Evolutionary conservation across 2,888 invertebrate species (phyloP).

Genomic region (Caenorhabditis sp.): DNA sequence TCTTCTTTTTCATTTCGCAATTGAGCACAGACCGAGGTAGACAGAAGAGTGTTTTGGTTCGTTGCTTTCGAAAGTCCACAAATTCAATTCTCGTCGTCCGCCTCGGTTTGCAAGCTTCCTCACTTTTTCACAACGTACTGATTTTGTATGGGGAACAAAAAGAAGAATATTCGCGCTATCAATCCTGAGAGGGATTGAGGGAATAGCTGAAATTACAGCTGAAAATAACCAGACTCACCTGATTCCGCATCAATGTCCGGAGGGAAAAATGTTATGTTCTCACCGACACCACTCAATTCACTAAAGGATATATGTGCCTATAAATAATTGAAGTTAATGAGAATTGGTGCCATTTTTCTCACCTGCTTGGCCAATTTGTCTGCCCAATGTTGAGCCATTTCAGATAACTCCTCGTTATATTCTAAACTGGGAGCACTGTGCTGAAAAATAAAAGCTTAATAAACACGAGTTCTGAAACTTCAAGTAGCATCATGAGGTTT

Average conservation of each 20-base stretch:
- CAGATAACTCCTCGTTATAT: slow-evolving; percentile 83
- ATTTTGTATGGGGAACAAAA: slow-evolving; percentile 2
- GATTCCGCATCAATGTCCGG: slow-evolving; percentile 73
- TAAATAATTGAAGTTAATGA: background rate
- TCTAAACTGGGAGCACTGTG: slow-evolving; percentile 78
- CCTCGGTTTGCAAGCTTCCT: slow-evolving; percentile 21
- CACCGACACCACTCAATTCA: slow-evolving; percentile 80
- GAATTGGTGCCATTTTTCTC: background rate
- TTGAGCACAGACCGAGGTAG: slow-evolving; percentile 49
- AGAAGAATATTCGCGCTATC: too few relatives aligned
- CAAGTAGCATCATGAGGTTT: too few relatives aligned
- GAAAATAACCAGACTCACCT: slow-evolving; percentile 47
- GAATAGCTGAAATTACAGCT: background rate
- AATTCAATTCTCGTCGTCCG: slow-evolving; percentile 46
- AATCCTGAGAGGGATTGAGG: too few relatives aligned
- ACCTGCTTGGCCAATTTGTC: slow-evolving; percentile 83
- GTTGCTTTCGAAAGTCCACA: slow-evolving; percentile 59
- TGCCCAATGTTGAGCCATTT: slow-evolving; percentile 85
- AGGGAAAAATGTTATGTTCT: slow-evolving; percentile 83
- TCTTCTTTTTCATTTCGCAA: slow-evolving; percentile 26
- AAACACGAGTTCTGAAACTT: too few relatives aligned
- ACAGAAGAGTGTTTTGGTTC: slow-evolving; percentile 55
- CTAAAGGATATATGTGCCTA: slow-evolving; percentile 74
- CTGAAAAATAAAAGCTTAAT: too few relatives aligned
- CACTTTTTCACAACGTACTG: slow-evolving; percentile 50